These are phyloP conservation scores for Amphimedon queenslandica DNA, from an alignment of 37 sponge, comb jelly and placozoan genomes.

Conservation along the genomic window DNA sequence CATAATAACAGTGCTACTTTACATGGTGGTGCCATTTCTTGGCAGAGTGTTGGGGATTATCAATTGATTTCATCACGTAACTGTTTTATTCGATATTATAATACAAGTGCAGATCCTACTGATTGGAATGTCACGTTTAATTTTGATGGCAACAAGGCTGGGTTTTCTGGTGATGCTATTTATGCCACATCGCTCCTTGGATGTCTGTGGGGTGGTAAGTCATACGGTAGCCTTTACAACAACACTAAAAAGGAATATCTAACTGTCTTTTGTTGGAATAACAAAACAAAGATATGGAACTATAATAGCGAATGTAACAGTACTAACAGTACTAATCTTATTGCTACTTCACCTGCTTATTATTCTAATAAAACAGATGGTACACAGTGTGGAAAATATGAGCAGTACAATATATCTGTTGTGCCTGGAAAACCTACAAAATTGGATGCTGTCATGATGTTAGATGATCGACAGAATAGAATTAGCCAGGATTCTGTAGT, in stretches of 20 bases:
- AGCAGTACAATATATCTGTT: not conserved
- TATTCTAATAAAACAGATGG: not conserved
- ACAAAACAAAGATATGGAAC: not conserved
- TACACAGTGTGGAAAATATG: not conserved
- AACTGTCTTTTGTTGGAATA: slow-evolving; percentile 11
- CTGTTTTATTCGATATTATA: slow-evolving; percentile 30
- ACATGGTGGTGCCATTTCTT: slow-evolving; percentile 26
- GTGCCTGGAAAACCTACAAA: not conserved
- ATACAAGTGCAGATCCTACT: not conserved
- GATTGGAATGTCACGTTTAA: slow-evolving; percentile 14
- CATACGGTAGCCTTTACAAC: not conserved
- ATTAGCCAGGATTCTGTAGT: not conserved
- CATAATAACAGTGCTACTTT: slow-evolving; percentile 5
- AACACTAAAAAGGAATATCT: not conserved
- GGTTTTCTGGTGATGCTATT: slow-evolving; percentile 12
- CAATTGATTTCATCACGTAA: slow-evolving; percentile 25
- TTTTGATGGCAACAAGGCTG: slow-evolving; percentile 24
- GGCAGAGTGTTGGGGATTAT: not conserved
- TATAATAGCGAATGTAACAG: not conserved
- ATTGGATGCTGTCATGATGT: not conserved
- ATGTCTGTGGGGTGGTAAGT: slow-evolving; percentile 19
- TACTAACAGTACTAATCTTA: not conserved
- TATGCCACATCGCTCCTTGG: slow-evolving; percentile 26
- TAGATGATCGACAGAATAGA: not conserved
- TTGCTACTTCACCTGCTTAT: not conserved